These are phyloP conservation scores for Ditylenchus weischeri DNA, from an alignment of 2,888 invertebrate genomes.

Conservation along the genomic window DNA sequence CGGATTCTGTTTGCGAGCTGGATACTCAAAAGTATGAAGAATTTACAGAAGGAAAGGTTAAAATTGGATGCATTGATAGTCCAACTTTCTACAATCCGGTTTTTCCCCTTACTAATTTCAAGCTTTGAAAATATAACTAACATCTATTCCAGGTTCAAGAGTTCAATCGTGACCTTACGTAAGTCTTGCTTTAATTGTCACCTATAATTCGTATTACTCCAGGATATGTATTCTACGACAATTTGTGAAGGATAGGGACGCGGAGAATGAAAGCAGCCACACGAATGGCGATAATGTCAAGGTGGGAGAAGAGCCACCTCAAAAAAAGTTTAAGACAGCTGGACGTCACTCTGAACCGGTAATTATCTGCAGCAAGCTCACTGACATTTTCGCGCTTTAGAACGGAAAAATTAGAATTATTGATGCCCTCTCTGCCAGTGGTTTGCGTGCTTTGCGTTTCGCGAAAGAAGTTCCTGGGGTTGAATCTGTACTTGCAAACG, in stretches of 20 bases:
- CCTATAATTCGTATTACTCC: constrained; percentile 39
- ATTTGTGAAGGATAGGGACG: constrained; percentile 61
- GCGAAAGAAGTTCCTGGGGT: constrained; percentile 73
- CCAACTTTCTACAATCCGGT: constrained; percentile 88
- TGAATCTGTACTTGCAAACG: constrained; percentile 52
- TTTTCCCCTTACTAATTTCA: neutral
- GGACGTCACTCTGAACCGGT: neutral
- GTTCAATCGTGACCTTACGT: constrained; percentile 89
- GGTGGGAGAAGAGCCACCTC: constrained; percentile 9
- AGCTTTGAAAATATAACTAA: neutral
- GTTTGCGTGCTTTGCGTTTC: constrained; percentile 88
- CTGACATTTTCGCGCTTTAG: constrained; percentile 14
- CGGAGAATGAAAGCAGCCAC: constrained; percentile 12
- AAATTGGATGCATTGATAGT: constrained; percentile 40
- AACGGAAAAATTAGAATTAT: constrained; percentile 66
- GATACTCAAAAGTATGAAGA: constrained; percentile 15
- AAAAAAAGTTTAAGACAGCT: constrained; percentile 7
- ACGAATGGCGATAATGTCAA: constrained; percentile 6
- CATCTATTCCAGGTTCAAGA: constrained; percentile 70
- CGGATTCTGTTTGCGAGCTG: constrained; percentile 4
- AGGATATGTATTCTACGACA: constrained; percentile 74
- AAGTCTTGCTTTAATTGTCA: constrained; percentile 69
- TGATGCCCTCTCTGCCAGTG: constrained; percentile 92
- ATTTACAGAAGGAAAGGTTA: constrained; percentile 47
- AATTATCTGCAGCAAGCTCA: too few species aligned